Evolutionary conservation across 2,888 invertebrate genomes (phyloP), one percentile per base, ranked within the genome.

Genomic region (Hyles lineata): DNA sequence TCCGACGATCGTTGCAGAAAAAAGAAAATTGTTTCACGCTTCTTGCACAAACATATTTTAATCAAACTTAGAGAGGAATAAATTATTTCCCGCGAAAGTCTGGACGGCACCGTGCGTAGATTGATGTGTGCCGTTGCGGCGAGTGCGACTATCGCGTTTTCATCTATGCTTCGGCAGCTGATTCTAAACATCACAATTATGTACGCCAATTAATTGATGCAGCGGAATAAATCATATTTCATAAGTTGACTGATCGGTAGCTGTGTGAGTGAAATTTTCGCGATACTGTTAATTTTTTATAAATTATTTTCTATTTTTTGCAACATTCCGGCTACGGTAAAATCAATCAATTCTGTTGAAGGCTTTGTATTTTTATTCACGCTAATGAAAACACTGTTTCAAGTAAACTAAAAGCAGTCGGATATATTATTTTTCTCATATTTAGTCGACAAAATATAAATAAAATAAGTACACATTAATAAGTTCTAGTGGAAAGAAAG

Each of bases 11-110:
- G 84, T 79, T 85, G 85, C 86, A 87, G 87, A 87, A 92, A 91
- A 92, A 93, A 94, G 93, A 93, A 94, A 94, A 92, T 92, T 89
- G 88, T 89, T 94, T 93, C 92, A 94, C 93, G 93, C 91, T 90
- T 88, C 87, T 86, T 92, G 93, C 92, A 89, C 91, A 87, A 87
- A 89, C 90, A 90, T 90, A 90, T 91, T 90, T 91, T 91, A 92
- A 90, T 91, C 92, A 91, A 91, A 86, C 83, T 83, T 82, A 82
- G 87, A 87, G 89, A 89, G 86, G 90, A 92, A 93, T 92, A 90
- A 91, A 92, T 93, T 91, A 90, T 83, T 87, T 84, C 87, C 82
- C 87, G 92, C 92, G 94, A 94, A 94, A 94, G 94, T 94, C 89
- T 85, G 83, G 87, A 85, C 86, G 82, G 88, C 83, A 80, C 67